A percentile compares a stretch with the other conserved stretches of the same genome.
Conservation (phyloP, 2,888 invertebrate species). For the Troides aeacus region DNA sequence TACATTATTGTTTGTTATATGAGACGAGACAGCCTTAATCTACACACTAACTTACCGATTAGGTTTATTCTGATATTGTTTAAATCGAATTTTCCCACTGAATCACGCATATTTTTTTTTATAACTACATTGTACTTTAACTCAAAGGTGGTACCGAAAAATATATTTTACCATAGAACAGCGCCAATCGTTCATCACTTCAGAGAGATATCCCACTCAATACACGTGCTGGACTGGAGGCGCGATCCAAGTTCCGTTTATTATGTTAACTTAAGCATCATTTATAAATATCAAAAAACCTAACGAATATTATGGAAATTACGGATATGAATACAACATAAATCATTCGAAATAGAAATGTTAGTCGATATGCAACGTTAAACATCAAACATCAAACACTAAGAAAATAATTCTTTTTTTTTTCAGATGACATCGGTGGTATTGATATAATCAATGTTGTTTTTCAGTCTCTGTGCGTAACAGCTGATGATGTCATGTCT, state of each 20-base stretch:
- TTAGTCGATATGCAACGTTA: slow-evolving; percentile 79
- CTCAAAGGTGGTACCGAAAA: slow-evolving; percentile 78
- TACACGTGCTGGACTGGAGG: slow-evolving; percentile 67
- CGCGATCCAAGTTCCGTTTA: slow-evolving; percentile 58
- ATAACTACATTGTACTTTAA: slow-evolving; percentile 78
- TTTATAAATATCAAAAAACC: slow-evolving; percentile 59
- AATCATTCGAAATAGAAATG: slow-evolving; percentile 76
- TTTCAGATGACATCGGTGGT: slow-evolving; percentile 76
- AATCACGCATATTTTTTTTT: slow-evolving; percentile 60
- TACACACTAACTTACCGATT: slow-evolving; percentile 68
- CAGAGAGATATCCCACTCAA: slow-evolving; percentile 65
- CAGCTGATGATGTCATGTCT: slow-evolving; percentile 53
- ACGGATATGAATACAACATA: slow-evolving; percentile 72
- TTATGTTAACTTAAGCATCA: slow-evolving; percentile 67
- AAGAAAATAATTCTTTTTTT: slow-evolving; percentile 46
- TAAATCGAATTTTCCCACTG: slow-evolving; percentile 68
- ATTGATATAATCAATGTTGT: slow-evolving; percentile 47
- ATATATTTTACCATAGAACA: slow-evolving; percentile 67
- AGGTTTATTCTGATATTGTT: slow-evolving; percentile 66
- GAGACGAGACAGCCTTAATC: slow-evolving; percentile 74
- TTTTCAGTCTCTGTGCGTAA: slow-evolving; percentile 59
- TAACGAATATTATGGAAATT: slow-evolving; percentile 65
- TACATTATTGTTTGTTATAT: slow-evolving; percentile 65
- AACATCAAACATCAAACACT: slow-evolving; percentile 71
- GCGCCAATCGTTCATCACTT: slow-evolving; percentile 66